Base-by-base conservation (phyloP, 1,140 invertebrate species). In the Drosophila teissieri region DNA sequence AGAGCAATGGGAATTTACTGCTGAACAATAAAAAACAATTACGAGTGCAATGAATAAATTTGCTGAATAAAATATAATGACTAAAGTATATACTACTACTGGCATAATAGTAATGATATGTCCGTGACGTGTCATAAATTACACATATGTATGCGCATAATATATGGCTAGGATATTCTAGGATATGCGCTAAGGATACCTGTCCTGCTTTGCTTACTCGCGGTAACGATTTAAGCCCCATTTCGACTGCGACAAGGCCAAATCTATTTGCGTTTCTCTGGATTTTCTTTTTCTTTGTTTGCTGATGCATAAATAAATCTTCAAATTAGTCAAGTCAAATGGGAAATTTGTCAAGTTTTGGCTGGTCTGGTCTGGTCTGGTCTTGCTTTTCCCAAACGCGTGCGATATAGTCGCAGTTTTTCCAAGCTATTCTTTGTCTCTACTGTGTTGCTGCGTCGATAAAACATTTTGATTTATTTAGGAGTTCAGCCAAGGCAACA, bases 381-480 rank as follows among this genome's bases (percentile, higher is more conserved):
- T 27, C 8, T 55, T 44, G 42, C 37, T 42, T 17, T 8, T 6
- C 2, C n/a, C 49, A 15, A 63, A 63, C 46, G 42, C 34, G 42
- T 55, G 40, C 37, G 17, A 48, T 65, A 70, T 70, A 70, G 67
- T 70, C 51, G 44, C 67, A 70, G 64, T 73, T 62, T 61, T 39
- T 24, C 24, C 63, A 49, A 42, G 52, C 36, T 51, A 49, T 14
- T 39, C 37, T 64, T 27, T 45, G 31, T 51, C 61, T 55, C 15
- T 40, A 7, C 42, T 31, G 27, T 49, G 17, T 57, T 48, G 40
- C 42, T 42, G 56, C 40, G 27, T 58, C 53, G 45, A 68, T 62
- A 57, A 69, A 76, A 40, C 61, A 45, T 57, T 78, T 78, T 78
- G 74, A 75, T 75, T 75, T 75, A 75, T 75, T 75, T 74, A 74